Evolutionary conservation across 2,113 vertebrate genomes (phyloP), one percentile per base, ranked within the genome.

Genomic region (Eleginops maclovinus): DNA sequence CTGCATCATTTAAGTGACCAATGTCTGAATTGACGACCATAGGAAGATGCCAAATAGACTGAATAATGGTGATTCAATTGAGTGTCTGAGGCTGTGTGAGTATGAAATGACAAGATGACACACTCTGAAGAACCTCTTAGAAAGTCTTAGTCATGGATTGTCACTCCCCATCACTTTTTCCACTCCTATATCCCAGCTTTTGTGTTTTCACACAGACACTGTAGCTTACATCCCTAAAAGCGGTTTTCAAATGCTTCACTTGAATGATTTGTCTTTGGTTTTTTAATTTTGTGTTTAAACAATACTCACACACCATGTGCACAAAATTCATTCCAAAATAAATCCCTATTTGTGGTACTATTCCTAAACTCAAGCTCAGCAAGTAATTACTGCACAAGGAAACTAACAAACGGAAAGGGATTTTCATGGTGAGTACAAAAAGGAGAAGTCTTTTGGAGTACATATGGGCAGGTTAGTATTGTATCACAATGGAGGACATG

Each of bases 131-230:
- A 80, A 74, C 24, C 61, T 61, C 61, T 84, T 17, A 67, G 55
- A 74, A 81, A 6, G 36, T 79, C 66, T 87, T 72, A 88, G 71
- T 87, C 79, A 72, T 22, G 61, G 70, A 63, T 77, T 64, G 81
- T 88, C 81, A 75, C 26, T 56, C 10, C 71, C 22, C 73, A 49
- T 28, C 69, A 59, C 36, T 63, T 50, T 86, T 81, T 91, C 83
- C 78, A 31, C 55, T 59, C 41, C 60, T 58, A 44, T 71, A 80
- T 77, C 46, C 71, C 44, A 77, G 72, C 64, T 71, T 75, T 74
- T 59, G 4, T 61, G 13, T 54, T 77, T 79, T 81, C 26, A 64
- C 49, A 51, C 36, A 56, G 9, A 46, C 64, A 36, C 31, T 36
- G 31, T 36, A 59, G 66, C 5, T 47, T 28, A 11, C 17, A 22